phyloP scores from a whole-genome alignment of 2,797 vertebrate genomes.

The Macrochelys suwanniensis region DNA sequence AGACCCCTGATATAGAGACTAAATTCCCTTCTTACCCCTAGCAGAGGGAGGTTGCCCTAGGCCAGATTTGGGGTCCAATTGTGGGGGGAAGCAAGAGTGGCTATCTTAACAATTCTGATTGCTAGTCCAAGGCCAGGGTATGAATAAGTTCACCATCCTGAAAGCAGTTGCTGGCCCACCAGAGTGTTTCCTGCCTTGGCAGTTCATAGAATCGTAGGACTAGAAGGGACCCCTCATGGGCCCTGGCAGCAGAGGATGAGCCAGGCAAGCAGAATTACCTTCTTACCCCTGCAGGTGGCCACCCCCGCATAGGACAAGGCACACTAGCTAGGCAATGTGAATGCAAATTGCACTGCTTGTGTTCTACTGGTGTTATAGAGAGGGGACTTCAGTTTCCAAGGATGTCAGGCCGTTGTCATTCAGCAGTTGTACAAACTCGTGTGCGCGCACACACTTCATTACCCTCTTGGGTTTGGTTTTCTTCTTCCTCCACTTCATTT shows the following conservation, averaged over 20 bases:
- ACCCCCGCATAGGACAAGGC: neutral
- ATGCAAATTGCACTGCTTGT: neutral
- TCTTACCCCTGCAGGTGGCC: neutral
- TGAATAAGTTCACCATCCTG: neutral
- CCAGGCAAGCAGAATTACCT: neutral
- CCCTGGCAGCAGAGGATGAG: neutral
- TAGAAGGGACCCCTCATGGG: no score
- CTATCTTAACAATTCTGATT: constrained; percentile 5
- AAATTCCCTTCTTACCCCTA: neutral
- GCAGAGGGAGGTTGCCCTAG: neutral
- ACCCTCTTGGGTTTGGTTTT: neutral
- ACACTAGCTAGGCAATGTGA: neutral
- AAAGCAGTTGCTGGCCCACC: neutral
- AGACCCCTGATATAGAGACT: neutral
- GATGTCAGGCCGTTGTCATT: neutral
- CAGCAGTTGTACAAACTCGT: neutral
- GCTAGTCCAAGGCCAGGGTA: neutral
- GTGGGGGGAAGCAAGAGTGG: neutral
- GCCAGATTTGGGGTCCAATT: neutral
- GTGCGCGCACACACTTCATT: fast-evolving
- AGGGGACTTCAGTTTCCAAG: fast-evolving
- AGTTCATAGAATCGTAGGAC: neutral
- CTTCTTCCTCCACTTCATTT: constrained; percentile 34
- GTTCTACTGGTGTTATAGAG: neutral
- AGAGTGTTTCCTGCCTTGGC: constrained; percentile 14